These are phyloP conservation scores for Pentalonia nigronervosa DNA, from an alignment of 1,140 invertebrate genomes.

Conservation along the genomic window DNA sequence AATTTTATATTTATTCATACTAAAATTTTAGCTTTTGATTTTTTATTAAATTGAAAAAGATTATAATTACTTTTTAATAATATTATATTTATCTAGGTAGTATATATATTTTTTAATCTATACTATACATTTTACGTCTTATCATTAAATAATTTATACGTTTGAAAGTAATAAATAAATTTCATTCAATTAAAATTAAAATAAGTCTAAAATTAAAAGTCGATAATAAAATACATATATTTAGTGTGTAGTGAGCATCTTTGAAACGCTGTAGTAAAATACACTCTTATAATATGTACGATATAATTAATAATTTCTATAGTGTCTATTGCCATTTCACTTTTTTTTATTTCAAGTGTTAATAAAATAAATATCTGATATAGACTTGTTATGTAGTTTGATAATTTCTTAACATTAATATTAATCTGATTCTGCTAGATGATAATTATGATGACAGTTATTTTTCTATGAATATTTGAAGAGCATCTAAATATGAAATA, in stretches of 20 bases:
- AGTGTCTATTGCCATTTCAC: not conserved
- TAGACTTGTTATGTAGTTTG: not conserved
- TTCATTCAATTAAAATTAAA: not conserved
- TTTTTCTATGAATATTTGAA: constrained; percentile 2
- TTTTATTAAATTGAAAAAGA: not conserved
- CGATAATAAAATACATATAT: not conserved
- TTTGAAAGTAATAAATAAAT: not conserved
- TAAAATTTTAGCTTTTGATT: not conserved
- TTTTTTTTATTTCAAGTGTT: not conserved
- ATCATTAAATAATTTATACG: not conserved
- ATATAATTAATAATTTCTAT: not conserved
- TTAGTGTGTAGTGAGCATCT: not conserved
- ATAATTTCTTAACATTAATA: not conserved
- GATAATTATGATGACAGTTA: constrained; percentile 10
- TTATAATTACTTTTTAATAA: not conserved
- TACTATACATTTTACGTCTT: not conserved
- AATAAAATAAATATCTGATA: not conserved
- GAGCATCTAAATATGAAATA: constrained; percentile 7
- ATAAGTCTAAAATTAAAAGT: not conserved
- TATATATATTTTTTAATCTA: not conserved
- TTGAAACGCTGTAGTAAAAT: not conserved
- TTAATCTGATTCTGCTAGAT: not conserved
- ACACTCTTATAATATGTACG: not conserved
- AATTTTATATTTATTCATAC: not conserved
- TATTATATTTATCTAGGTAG: not conserved